phyloP scores from a whole-genome alignment of 2,113 vertebrate genomes.

The Pandion haliaetus region DNA sequence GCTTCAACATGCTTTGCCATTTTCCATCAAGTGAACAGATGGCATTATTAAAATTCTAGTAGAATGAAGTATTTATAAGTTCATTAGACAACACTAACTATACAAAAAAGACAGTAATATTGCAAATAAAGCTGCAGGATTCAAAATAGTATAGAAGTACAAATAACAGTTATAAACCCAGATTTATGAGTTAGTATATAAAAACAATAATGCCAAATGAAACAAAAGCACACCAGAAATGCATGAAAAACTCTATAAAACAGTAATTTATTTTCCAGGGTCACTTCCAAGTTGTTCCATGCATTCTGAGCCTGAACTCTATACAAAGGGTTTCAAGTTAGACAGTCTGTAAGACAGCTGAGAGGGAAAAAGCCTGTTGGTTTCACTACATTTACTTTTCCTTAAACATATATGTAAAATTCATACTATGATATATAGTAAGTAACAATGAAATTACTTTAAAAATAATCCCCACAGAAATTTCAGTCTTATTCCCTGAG shows the following conservation, averaged over 20 bases:
- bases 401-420: not conserved
- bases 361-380: not conserved
- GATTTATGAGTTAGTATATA: not conserved
- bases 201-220: not conserved
- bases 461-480: not conserved
- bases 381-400: not conserved
- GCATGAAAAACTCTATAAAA: not conserved
- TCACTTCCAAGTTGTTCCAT: slow-evolving; percentile 1
- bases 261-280: not conserved
- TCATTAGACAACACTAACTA: slow-evolving; percentile 46
- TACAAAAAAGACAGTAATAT: not conserved
- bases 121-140: slow-evolving; percentile 23
- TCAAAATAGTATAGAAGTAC: slow-evolving; percentile 13
- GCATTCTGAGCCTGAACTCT: not conserved
- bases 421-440: not conserved
- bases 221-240: not conserved
- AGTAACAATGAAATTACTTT: not conserved
- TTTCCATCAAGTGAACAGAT: slow-evolving; percentile 40
- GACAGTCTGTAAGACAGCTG: not conserved
- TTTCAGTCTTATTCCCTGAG: not conserved
- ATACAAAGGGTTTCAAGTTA: not conserved
- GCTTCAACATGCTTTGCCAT: not conserved
- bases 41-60: slow-evolving; percentile 62
- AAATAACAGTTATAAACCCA: not conserved
- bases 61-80: slow-evolving; percentile 61